Evolutionary conservation across 2,888 invertebrate species (phyloP).

Genomic region (Macrophya annulata): DNA sequence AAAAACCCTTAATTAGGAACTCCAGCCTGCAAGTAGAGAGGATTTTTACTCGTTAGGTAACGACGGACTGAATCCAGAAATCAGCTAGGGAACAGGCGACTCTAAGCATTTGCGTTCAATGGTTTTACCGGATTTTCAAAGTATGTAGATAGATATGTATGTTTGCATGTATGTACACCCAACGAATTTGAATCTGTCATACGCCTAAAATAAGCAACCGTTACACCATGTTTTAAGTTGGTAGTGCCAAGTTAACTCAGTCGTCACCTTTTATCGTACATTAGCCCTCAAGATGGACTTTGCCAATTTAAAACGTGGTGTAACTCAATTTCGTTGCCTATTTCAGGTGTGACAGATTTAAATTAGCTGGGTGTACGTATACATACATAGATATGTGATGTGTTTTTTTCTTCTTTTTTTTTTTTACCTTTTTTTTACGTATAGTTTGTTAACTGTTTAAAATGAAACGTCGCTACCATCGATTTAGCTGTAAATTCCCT

Average conservation of each 20-base stretch:
- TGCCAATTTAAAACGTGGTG: too few species aligned
- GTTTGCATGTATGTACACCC: too few species aligned
- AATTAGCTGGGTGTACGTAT: too few species aligned
- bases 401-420: too few species aligned
- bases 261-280: too few species aligned
- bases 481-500: neutral
- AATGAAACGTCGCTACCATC: neutral
- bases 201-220: too few species aligned
- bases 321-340: too few species aligned
- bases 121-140: neutral
- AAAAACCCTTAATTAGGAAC: slow-evolving; percentile 54
- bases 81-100: neutral
- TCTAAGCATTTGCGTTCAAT: slow-evolving; percentile 36
- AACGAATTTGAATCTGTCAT: too few species aligned
- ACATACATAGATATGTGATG: neutral
- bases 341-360: too few species aligned
- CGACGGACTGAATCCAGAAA: neutral
- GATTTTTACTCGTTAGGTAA: slow-evolving; percentile 46
- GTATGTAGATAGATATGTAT: neutral
- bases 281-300: too few species aligned
- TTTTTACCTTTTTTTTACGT: neutral
- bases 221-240: too few species aligned
- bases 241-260: too few species aligned
- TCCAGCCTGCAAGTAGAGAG: neutral
- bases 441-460: slow-evolving; percentile 8